phyloP scores from a whole-genome alignment of 2,113 vertebrate genomes.

The Myrmecobius fasciatus region DNA sequence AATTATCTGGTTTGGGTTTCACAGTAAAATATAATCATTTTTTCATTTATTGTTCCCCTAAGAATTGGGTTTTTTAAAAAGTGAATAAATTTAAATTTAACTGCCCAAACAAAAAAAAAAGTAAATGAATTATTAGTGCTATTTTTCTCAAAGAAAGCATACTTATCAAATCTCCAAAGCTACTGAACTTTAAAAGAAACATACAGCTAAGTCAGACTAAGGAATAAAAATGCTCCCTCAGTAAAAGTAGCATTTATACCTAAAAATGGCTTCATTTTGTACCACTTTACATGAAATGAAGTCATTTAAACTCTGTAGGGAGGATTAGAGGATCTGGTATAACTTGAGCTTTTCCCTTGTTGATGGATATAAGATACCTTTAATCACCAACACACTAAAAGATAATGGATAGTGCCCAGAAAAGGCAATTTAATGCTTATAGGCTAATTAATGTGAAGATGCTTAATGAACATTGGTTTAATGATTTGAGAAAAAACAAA shows the following conservation, averaged over 20 bases:
- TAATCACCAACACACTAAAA: constrained; percentile 29
- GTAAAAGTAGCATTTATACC: constrained; percentile 49
- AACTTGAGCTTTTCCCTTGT: constrained; percentile 43
- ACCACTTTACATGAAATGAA: constrained; percentile 29
- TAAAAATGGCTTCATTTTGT: constrained; percentile 28
- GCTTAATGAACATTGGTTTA: constrained; percentile 22
- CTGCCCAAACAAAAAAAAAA: constrained; percentile 23
- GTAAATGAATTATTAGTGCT: constrained; percentile 9
- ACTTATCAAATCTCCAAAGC: constrained; percentile 45
- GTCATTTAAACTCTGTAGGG: constrained; percentile 48
- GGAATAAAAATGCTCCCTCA: constrained; percentile 35
- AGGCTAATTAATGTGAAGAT: constrained; percentile 38
- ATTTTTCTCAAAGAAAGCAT: constrained; percentile 49
- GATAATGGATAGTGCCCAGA: constrained; percentile 41
- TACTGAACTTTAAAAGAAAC: constrained; percentile 47
- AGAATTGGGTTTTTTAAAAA: constrained; percentile 54
- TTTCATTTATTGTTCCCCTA: constrained; percentile 45
- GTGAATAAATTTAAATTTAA: constrained; percentile 49
- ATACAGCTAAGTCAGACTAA: constrained; percentile 20
- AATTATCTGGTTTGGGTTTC: constrained; percentile 27
- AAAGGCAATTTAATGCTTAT: constrained; percentile 39
- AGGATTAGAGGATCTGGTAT: constrained; percentile 59
- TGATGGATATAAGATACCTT: constrained; percentile 52
- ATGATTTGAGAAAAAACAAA: background rate
- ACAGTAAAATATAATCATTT: constrained; percentile 52